A percentile compares a stretch with the other conserved stretches of the same genome.
phyloP scores from a whole-genome alignment of 2,113 vertebrate species.

The Thamnaconus septentrionalis region DNA sequence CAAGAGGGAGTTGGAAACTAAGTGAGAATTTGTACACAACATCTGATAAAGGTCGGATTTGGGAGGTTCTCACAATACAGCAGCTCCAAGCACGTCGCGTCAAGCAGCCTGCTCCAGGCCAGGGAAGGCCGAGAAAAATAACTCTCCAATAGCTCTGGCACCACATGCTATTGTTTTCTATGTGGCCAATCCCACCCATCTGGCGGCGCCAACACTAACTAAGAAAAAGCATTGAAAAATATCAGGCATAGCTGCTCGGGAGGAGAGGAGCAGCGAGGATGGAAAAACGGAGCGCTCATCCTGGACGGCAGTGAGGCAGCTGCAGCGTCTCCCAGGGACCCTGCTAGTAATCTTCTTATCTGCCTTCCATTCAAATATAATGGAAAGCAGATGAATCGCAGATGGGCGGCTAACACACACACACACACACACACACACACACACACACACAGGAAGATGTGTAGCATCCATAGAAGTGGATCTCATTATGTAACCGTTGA shows the following conservation, averaged over 20 bases:
- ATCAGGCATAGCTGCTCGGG: conserved; percentile 35
- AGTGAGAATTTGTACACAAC: too few species aligned
- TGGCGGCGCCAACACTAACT: conserved; percentile 58
- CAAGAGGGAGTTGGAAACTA: too few species aligned
- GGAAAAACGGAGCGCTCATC: conserved; percentile 19
- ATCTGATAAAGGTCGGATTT: too few species aligned
- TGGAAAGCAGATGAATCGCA: conserved; percentile 67
- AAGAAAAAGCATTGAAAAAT: conserved; percentile 57
- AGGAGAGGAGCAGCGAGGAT: conserved; percentile 17
- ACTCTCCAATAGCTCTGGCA: conserved; percentile 64
- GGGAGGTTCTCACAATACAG: conserved; percentile 34
- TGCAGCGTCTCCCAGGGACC: conserved; percentile 59
- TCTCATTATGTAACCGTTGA: conserved; percentile 68
- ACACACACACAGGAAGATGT: conserved; percentile 43
- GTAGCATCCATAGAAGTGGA: conserved; percentile 54
- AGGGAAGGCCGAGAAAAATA: conserved; percentile 55
- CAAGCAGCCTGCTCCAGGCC: conserved; percentile 29
- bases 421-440: conserved; percentile 30
- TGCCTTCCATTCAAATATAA: conserved; percentile 70
- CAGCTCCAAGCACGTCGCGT: conserved; percentile 34
- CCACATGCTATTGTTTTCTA: conserved; percentile 42
- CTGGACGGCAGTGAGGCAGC: too few species aligned
- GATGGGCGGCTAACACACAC: conserved; percentile 49
- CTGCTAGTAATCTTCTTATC: conserved; percentile 73
- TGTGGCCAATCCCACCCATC: conserved; percentile 64